Evolutionary conservation across 2,113 vertebrate species (phyloP).

Genomic region (Holacanthus passer): DNA sequence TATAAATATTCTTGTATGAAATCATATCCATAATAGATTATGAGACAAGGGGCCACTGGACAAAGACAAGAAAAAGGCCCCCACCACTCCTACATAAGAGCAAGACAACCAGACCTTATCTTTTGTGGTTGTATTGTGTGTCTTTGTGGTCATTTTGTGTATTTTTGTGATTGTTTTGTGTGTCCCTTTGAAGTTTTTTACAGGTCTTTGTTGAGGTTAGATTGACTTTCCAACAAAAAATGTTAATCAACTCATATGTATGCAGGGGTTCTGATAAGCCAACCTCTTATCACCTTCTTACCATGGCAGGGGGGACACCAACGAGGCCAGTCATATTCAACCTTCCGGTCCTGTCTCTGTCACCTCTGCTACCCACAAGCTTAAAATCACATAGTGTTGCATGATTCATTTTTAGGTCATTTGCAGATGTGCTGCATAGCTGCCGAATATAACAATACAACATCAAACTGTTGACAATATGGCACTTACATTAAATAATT

Average conservation of each 20-base stretch:
- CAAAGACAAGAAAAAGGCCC: neutral
- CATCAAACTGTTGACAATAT: neutral
- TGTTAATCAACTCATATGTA: too few species aligned
- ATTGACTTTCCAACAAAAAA: neutral
- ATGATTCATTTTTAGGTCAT: neutral
- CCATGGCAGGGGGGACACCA: neutral
- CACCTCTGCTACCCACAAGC: neutral
- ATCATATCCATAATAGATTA: neutral
- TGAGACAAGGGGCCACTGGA: neutral
- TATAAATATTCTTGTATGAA: neutral
- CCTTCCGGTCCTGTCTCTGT: neutral
- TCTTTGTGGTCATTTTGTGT: neutral
- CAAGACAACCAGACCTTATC: neutral
- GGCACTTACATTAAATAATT: neutral
- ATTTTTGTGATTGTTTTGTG: neutral
- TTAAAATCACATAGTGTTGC: neutral
- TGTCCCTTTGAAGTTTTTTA: neutral
- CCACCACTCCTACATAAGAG: neutral
- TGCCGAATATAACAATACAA: neutral
- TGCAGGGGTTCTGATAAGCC: too few species aligned
- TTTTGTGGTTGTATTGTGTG: neutral
- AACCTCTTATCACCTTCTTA: too few species aligned
- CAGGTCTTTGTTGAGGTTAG: neutral
- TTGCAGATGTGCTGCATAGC: neutral
- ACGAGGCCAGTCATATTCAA: neutral